Evolutionary conservation across 1,140 invertebrate genomes (phyloP).

Genomic region (Drosophila serrata): DNA sequence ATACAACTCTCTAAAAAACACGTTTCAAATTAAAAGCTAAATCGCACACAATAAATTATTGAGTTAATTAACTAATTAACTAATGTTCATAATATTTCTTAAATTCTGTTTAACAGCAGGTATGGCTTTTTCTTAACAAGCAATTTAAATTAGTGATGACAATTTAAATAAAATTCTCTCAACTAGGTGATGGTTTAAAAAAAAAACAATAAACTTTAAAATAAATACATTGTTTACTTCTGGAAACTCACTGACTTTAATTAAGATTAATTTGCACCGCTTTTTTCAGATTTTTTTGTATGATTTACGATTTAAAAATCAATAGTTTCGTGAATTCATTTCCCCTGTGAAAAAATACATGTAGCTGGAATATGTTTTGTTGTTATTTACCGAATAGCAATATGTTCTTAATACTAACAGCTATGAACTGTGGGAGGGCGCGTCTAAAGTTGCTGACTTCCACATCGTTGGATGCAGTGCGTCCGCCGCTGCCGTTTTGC

Average conservation of each 20-base stretch:
- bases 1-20: neutral
- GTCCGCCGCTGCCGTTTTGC: constrained; percentile 67
- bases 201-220: neutral
- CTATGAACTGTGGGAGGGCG: constrained; percentile 87
- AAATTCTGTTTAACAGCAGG: neutral
- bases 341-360: constrained; percentile 12
- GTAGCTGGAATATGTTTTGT: constrained; percentile 17
- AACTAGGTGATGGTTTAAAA: neutral
- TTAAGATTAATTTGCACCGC: constrained; percentile 8
- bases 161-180: neutral
- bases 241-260: constrained; percentile 3
- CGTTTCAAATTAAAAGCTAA: neutral
- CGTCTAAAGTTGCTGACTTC: constrained; percentile 85
- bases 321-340: constrained; percentile 23
- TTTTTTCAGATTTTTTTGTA: neutral
- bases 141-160: neutral
- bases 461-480: constrained; percentile 63
- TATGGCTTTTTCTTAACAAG: neutral
- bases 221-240: neutral
- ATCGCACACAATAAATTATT: neutral
- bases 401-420: constrained; percentile 89
- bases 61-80: neutral
- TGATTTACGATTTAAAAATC: neutral
- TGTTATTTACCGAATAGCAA: constrained; percentile 86
- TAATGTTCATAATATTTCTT: neutral